These are phyloP conservation scores for Parambassis ranga DNA, from an alignment of 2,797 vertebrate genomes.

Conservation along the genomic window DNA sequence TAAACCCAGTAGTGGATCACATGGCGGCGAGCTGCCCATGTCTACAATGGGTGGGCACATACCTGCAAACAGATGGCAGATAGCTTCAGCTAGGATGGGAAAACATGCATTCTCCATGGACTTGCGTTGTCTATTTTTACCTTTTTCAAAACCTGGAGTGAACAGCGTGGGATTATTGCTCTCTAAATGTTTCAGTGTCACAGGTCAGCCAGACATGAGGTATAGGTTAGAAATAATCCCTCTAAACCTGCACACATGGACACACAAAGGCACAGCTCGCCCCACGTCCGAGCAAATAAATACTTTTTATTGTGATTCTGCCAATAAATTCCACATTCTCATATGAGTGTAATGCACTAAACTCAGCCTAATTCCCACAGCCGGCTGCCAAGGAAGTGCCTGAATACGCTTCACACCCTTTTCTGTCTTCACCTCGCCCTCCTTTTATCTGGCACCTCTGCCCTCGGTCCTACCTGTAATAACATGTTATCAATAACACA, in stretches of 20 bases:
- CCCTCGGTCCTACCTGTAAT: slow-evolving; percentile 31
- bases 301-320: neutral
- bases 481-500: slow-evolving; percentile 17
- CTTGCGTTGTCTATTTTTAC: slow-evolving; percentile 76
- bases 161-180: slow-evolving; percentile 43
- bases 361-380: neutral
- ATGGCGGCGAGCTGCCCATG: slow-evolving; percentile 68
- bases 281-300: neutral
- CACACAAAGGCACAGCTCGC: neutral
- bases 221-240: slow-evolving; percentile 38
- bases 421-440: neutral
- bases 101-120: slow-evolving; percentile 67
- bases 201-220: slow-evolving; percentile 1
- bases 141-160: slow-evolving; percentile 20
- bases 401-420: slow-evolving; percentile 15
- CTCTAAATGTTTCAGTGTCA: slow-evolving; percentile 29
- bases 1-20: slow-evolving; percentile 77
- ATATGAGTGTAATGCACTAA: neutral
- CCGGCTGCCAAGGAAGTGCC: neutral
- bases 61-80: slow-evolving; percentile 75
- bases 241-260: slow-evolving; percentile 11
- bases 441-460: neutral
- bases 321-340: neutral
- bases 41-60: slow-evolving; percentile 74
- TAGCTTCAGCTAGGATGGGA: slow-evolving; percentile 59